These are phyloP conservation scores for Dicaeum eximium DNA, from an alignment of 2,113 vertebrate species.

Conservation along the genomic window DNA sequence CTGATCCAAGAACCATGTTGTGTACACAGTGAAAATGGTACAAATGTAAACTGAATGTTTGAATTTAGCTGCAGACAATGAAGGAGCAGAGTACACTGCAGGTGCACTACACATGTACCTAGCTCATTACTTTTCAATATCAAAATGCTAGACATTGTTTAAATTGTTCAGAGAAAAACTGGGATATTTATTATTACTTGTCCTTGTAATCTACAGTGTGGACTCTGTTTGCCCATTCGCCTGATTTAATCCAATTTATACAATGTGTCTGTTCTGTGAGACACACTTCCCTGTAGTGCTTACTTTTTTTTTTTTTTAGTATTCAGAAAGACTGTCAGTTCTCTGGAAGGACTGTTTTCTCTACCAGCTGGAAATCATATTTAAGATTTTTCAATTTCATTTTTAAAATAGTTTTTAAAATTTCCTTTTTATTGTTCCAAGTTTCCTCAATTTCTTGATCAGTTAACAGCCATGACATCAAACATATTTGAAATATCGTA, in stretches of 20 bases:
- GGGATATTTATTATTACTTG: background rate
- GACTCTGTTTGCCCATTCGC: background rate
- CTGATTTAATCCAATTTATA: background rate
- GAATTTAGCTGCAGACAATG: background rate
- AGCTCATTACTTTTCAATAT: background rate
- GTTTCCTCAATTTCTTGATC: background rate
- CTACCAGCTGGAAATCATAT: background rate
- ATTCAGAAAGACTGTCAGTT: background rate
- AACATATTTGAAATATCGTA: background rate
- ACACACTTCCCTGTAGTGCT: background rate
- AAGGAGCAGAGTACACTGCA: background rate
- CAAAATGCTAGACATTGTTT: background rate
- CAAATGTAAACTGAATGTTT: background rate
- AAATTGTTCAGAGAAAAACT: background rate
- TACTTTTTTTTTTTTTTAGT: background rate
- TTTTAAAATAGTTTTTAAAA: background rate
- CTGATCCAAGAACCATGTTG: background rate
- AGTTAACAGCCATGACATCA: background rate
- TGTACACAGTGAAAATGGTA: background rate
- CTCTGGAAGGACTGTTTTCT: background rate
- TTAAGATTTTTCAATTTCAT: background rate
- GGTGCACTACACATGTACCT: background rate
- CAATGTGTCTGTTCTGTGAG: accelerated
- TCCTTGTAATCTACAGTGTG: background rate
- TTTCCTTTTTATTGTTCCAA: background rate